Evolutionary conservation across 2,888 invertebrate species (phyloP).

Genomic region (Euproctis similis): DNA sequence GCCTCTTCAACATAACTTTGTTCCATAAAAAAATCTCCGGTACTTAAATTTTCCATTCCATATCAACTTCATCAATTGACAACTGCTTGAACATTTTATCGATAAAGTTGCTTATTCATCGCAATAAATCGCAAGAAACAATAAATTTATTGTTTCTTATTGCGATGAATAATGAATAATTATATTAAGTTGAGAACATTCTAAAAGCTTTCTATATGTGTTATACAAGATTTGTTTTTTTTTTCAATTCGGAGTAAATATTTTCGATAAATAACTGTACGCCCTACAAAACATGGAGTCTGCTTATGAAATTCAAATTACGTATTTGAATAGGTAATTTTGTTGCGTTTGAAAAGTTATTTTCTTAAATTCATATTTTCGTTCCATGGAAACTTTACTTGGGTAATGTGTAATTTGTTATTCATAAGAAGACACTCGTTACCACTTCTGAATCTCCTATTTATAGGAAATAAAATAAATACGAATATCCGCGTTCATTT

Average conservation of each 20-base stretch:
- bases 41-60: too few species aligned
- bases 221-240: constrained; percentile 5
- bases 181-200: constrained; percentile 18
- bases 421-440: constrained; percentile 17
- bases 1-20: too few species aligned
- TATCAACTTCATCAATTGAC: too few species aligned
- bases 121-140: not conserved
- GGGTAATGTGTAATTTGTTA: constrained; percentile 31
- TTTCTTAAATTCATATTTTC: constrained; percentile 34
- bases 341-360: constrained; percentile 38
- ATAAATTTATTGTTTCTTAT: not conserved
- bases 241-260: constrained; percentile 13
- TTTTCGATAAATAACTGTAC: constrained; percentile 34
- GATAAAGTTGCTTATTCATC: not conserved
- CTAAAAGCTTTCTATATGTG: constrained; percentile 4
- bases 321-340: constrained; percentile 47
- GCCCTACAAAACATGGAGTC: constrained; percentile 30
- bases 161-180: too few species aligned
- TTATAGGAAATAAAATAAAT: too few species aligned
- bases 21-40: too few species aligned
- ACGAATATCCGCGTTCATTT: constrained; percentile 13
- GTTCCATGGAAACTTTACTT: constrained; percentile 17
- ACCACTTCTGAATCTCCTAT: constrained; percentile 17
- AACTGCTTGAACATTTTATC: too few species aligned
- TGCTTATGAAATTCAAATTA: constrained; percentile 47